These are phyloP conservation scores for Biston betularia DNA, from an alignment of 2,888 invertebrate genomes.

Conservation along the genomic window DNA sequence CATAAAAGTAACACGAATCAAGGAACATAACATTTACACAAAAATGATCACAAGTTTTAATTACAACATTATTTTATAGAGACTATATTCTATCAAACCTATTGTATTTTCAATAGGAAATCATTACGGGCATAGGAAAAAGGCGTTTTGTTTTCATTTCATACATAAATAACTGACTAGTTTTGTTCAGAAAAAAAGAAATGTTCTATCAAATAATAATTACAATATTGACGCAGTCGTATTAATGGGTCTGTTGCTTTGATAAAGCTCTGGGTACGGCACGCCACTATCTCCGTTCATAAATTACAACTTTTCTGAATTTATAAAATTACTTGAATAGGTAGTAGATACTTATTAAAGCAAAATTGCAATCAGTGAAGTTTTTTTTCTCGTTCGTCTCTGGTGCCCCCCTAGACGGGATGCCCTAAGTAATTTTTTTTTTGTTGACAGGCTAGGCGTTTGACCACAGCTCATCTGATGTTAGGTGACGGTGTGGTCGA, in stretches of 20 bases:
- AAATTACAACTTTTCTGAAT: too few relatives aligned
- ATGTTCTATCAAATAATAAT: too few relatives aligned
- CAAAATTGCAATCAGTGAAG: too few relatives aligned
- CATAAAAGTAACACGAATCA: conserved; percentile 31
- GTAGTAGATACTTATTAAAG: too few relatives aligned
- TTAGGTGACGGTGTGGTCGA: too few relatives aligned
- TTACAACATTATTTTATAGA: conserved; percentile 3
- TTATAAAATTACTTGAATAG: too few relatives aligned
- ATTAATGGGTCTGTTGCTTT: conserved; percentile 26
- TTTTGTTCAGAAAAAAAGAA: conserved; percentile 32
- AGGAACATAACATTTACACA: conserved; percentile 44
- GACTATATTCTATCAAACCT: conserved; percentile 4
- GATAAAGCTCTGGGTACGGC: background rate
- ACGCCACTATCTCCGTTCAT: too few relatives aligned
- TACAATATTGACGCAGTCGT: conserved; percentile 22
- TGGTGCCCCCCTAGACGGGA: too few relatives aligned
- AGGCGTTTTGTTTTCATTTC: conserved; percentile 6
- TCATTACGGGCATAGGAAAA: background rate
- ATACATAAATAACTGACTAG: conserved; percentile 44
- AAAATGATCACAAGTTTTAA: conserved; percentile 34
- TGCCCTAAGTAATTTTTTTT: too few relatives aligned
- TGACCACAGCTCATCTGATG: too few relatives aligned
- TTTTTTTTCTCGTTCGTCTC: too few relatives aligned
- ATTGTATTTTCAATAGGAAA: conserved; percentile 6
- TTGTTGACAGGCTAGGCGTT: too few relatives aligned